Percentiles rank a stretch among this genome's conserved stretches.
phyloP scores from a whole-genome alignment of 1,140 invertebrate species.

The Drosophila ironensis region DNA sequence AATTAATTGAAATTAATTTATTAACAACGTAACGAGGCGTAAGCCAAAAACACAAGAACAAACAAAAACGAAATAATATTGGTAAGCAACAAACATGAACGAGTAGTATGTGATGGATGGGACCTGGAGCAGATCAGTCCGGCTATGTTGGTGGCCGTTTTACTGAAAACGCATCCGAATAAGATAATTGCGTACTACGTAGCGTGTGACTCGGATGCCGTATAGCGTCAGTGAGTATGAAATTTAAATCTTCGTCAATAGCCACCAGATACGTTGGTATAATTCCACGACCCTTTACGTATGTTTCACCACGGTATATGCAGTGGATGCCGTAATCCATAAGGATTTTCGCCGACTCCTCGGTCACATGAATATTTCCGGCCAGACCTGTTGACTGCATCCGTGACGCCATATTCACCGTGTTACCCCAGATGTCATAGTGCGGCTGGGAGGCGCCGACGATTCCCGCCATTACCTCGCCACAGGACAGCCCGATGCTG shows the following conservation, averaged over 20 bases:
- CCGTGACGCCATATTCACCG: constrained; percentile 96
- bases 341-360: constrained; percentile 87
- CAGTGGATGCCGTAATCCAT: constrained; percentile 55
- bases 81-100: too few relatives aligned
- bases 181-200: background rate
- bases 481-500: constrained; percentile 87
- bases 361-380: constrained; percentile 90
- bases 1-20: too few relatives aligned
- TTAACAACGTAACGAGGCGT: too few relatives aligned
- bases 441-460: constrained; percentile 95
- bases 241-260: background rate
- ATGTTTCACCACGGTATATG: constrained; percentile 1
- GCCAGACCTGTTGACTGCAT: constrained; percentile 92
- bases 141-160: too few relatives aligned
- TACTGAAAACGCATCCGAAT: background rate
- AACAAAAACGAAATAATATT: too few relatives aligned
- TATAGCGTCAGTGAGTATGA: background rate
- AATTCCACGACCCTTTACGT: constrained; percentile 9
- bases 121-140: too few relatives aligned
- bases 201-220: background rate
- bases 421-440: constrained; percentile 94
- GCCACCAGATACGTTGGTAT: constrained; percentile 26
- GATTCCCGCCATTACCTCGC: constrained; percentile 94
- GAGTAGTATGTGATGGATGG: too few relatives aligned
- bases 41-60: too few relatives aligned